Percentiles rank a stretch among this genome's conserved stretches.
These are phyloP conservation scores for Ophiodon elongatus DNA, from an alignment of 2,113 vertebrate genomes.

Conservation along the genomic window DNA sequence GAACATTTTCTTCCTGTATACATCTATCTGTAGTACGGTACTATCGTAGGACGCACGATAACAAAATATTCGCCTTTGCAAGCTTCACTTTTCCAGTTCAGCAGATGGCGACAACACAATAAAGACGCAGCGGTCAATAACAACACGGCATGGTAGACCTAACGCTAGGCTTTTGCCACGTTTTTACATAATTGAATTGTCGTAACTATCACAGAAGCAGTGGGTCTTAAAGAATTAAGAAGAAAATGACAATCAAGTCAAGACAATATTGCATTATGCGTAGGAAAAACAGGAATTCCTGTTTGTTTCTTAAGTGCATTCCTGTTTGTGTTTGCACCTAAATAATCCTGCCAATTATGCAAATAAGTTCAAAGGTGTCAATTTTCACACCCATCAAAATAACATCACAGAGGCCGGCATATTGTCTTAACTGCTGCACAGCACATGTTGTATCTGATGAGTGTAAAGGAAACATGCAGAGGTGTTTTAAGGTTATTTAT, in stretches of 20 bases:
- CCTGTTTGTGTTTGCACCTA: neutral
- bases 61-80: neutral
- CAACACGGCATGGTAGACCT: neutral
- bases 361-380: neutral
- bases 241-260: neutral
- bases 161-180: neutral
- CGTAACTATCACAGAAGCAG: neutral
- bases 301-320: neutral
- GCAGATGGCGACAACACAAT: neutral
- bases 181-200: neutral
- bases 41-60: neutral
- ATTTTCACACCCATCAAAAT: neutral
- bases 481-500: neutral
- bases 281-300: neutral
- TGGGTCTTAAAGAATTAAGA: neutral
- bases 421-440: neutral
- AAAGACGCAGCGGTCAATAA: neutral
- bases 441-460: neutral
- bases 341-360: conserved; percentile 7
- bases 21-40: neutral
- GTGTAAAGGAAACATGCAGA: neutral
- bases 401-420: neutral
- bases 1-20: neutral
- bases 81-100: neutral
- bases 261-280: neutral